phyloP scores from a whole-genome alignment of 2,113 vertebrate species.

The Microtus oregoni region DNA sequence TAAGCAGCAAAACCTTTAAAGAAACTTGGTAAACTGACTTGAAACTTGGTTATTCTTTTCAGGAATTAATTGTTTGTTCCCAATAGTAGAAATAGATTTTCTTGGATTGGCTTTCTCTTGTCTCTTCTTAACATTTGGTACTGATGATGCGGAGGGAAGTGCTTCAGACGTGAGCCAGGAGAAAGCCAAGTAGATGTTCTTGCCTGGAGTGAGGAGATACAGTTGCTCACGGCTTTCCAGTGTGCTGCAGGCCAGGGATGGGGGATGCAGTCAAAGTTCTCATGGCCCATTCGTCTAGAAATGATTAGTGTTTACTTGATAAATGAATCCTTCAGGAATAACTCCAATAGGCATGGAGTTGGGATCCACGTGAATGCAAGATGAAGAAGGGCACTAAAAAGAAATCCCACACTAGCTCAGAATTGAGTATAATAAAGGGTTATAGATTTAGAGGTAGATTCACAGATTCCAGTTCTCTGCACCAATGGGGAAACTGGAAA shows the following conservation, averaged over 20 bases:
- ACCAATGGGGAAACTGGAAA: too few relatives aligned
- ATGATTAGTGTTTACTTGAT: background rate
- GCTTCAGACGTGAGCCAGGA: background rate
- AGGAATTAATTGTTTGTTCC: background rate
- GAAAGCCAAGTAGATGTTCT: background rate
- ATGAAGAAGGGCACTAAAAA: too few relatives aligned
- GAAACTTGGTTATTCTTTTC: background rate
- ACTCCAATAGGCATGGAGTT: background rate
- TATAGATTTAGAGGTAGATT: too few relatives aligned
- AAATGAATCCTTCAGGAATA: background rate
- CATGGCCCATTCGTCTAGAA: background rate
- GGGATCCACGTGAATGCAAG: too few relatives aligned
- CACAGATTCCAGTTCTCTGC: too few relatives aligned
- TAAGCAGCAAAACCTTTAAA: background rate
- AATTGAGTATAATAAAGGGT: too few relatives aligned
- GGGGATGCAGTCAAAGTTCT: background rate
- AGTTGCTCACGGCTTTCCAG: background rate
- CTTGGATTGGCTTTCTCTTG: background rate
- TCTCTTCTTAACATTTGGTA: background rate
- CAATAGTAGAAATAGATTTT: background rate
- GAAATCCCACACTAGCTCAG: too few relatives aligned
- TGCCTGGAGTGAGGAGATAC: background rate
- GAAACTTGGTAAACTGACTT: background rate
- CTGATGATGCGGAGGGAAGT: background rate
- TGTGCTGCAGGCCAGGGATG: background rate